These are phyloP conservation scores for Ophioderma brevispina DNA, from an alignment of 35 echinoderm and acorn worm genomes.

Conservation along the genomic window DNA sequence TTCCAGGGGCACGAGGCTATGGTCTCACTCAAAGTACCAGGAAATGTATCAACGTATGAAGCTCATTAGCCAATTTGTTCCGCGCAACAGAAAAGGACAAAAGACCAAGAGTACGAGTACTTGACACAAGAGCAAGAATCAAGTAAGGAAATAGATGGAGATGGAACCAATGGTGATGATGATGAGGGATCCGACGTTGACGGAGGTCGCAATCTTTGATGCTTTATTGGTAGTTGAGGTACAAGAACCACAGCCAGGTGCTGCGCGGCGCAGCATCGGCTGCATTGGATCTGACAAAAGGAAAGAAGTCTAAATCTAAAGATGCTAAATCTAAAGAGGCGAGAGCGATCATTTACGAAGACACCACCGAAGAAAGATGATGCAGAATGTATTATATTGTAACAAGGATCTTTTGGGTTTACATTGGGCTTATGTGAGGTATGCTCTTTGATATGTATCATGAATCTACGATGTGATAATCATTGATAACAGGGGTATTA, in stretches of 20 bases:
- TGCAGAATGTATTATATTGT: not conserved
- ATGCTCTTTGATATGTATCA: no score
- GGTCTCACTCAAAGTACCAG: not conserved
- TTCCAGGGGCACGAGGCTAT: not conserved
- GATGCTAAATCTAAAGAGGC: not conserved
- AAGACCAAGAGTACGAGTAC: not conserved
- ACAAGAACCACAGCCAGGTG: not conserved
- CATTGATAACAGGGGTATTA: no score
- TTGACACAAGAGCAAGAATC: not conserved
- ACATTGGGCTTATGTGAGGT: no score
- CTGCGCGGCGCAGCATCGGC: not conserved
- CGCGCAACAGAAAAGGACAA: not conserved
- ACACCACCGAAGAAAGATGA: constrained; percentile 4
- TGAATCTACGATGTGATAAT: no score
- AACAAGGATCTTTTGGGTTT: no score
- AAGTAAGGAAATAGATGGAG: not conserved
- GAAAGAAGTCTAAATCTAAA: not conserved
- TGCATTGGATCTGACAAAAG: not conserved
- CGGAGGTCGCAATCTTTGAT: not conserved
- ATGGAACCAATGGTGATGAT: not conserved
- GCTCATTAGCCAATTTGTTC: not conserved
- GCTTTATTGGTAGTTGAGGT: not conserved
- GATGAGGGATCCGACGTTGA: not conserved
- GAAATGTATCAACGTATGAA: not conserved
- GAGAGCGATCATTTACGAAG: not conserved